Percentiles rank a stretch among this genome's conserved stretches.
Conservation (phyloP, 2,113 vertebrate species). For the Pluvianellus socialis region DNA sequence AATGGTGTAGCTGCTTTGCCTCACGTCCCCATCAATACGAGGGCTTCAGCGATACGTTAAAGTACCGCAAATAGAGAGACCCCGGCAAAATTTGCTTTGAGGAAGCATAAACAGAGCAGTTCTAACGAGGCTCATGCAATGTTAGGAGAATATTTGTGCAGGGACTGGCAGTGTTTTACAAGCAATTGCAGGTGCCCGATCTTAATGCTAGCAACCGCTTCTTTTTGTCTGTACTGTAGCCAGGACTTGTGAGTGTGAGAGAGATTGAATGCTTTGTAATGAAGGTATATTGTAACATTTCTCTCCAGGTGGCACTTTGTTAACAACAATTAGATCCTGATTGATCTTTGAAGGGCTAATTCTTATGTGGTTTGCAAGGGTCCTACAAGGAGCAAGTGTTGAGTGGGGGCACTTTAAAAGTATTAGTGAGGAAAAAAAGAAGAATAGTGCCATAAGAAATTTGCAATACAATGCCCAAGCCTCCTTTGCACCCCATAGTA, state of each 20-base stretch:
- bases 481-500: slow-evolving; percentile 69
- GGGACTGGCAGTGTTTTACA: slow-evolving; percentile 30
- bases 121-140: background rate
- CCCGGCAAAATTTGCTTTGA: background rate
- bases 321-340: slow-evolving; percentile 76
- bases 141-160: slow-evolving; percentile 24
- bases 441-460: slow-evolving; percentile 72
- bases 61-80: background rate
- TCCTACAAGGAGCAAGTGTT: slow-evolving; percentile 74
- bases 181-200: slow-evolving; percentile 67
- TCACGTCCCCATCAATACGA: accelerated
- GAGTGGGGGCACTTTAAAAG: slow-evolving; percentile 76
- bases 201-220: slow-evolving; percentile 37
- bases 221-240: slow-evolving; percentile 54
- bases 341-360: slow-evolving; percentile 77
- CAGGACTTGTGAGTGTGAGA: slow-evolving; percentile 42
- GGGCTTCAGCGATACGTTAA: background rate
- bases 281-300: slow-evolving; percentile 77
- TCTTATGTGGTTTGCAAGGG: slow-evolving; percentile 73
- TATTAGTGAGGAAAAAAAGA: slow-evolving; percentile 57
- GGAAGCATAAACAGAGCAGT: background rate
- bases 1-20: background rate
- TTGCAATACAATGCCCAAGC: slow-evolving; percentile 73
- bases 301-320: slow-evolving; percentile 78
- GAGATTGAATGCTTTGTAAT: slow-evolving; percentile 74